These are phyloP conservation scores for Agrilus cyanescens DNA, from an alignment of 2,888 invertebrate genomes.

Conservation along the genomic window DNA sequence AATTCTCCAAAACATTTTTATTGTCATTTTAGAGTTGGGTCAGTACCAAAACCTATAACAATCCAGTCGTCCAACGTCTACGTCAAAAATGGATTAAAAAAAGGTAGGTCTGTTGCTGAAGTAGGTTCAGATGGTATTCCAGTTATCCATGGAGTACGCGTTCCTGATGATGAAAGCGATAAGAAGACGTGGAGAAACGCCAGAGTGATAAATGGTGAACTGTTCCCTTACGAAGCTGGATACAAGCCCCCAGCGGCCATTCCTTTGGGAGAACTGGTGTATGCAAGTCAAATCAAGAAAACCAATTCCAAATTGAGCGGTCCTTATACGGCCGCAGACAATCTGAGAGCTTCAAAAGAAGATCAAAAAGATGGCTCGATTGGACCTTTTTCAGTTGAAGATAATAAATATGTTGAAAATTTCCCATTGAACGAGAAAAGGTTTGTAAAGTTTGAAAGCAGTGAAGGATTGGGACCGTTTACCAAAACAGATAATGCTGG, in stretches of 20 bases:
- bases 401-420: slow-evolving; percentile 32
- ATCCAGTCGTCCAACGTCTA: slow-evolving; percentile 54
- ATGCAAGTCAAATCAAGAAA: slow-evolving; percentile 27
- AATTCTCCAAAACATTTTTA: slow-evolving; percentile 1
- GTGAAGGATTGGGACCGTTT: slow-evolving; percentile 46
- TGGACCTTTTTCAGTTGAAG: slow-evolving; percentile 50
- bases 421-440: slow-evolving; percentile 16
- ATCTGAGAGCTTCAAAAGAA: slow-evolving; percentile 38
- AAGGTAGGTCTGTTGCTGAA: slow-evolving; percentile 51
- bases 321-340: slow-evolving; percentile 50
- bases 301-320: slow-evolving; percentile 31
- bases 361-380: slow-evolving; percentile 20
- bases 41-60: slow-evolving; percentile 56
- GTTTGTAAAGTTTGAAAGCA: slow-evolving; percentile 22
- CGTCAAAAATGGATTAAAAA: slow-evolving; percentile 45
- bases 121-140: slow-evolving; percentile 63
- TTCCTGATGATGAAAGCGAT: slow-evolving; percentile 75
- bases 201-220: slow-evolving; percentile 71
- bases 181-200: slow-evolving; percentile 78
- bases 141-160: slow-evolving; percentile 68
- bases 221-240: slow-evolving; percentile 62
- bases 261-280: slow-evolving; percentile 45
- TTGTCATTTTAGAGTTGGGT: slow-evolving; percentile 27
- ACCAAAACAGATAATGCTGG: slow-evolving; percentile 50
- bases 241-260: slow-evolving; percentile 52